Evolutionary conservation across 2,888 invertebrate species (phyloP), one percentile per base, ranked within the genome.

Genomic region (Cordilura impudica): DNA sequence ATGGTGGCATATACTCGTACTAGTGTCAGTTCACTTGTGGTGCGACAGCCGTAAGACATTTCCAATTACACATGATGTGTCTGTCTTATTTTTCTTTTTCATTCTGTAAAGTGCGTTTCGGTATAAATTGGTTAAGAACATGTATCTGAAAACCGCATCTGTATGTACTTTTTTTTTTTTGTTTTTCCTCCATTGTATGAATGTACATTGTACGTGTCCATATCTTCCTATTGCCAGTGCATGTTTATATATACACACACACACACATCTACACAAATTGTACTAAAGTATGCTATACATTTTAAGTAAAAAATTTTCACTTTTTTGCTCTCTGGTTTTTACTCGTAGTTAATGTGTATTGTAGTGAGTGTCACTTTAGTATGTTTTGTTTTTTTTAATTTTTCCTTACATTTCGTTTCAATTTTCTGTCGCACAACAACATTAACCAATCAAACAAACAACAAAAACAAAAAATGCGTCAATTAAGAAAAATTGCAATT

Each of bases 31-130:
- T 72, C 54, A 66, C 60, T 78, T 63, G 74, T 73, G 76, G 29
- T 86, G 84, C 86, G 86, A 85, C 87, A 87, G 86, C 84, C 87
- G 83, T 84, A 85, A 87, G 87, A 87, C 88, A 86, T 86, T 86
- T 87, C 85, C 88, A 87, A 87, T 87, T 87, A 87, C 85, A 84
- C 78, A 82, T 83, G 72, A 76, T 66, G 60, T 65, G 56, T 72
- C 69, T 35, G 56, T 75, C 23, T 35, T 63, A 5, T 29, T 31
- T 61, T 6, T 14, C 16, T 56, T 65, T 29, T 35, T 43, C 23
- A 21, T 53, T 54, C 45, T 21, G 14, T 67, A 60, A 75, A 75
- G 49, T 69, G 69, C 63, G 69, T 69, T 72, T 35, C 35, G 21
- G 12, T 72, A 47, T 29, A 43, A 10, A 18, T 70, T 29, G 45